Conservation (phyloP, 1,140 invertebrate genomes). For the Drosophila quadrilineata region DNA sequence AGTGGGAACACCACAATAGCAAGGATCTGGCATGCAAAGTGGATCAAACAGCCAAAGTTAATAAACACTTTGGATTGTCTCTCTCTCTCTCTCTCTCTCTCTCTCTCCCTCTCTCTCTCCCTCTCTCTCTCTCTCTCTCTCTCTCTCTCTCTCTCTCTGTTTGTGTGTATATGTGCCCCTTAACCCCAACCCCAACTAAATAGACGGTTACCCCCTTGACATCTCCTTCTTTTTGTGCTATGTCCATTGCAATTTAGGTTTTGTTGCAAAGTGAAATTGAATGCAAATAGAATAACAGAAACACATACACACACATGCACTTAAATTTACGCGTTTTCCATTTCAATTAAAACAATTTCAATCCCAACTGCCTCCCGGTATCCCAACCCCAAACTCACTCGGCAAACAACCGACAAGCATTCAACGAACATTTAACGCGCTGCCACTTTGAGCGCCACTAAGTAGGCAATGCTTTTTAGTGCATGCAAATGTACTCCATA, state of each 20-base stretch:
- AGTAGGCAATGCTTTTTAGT: slow-evolving; percentile 59
- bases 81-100: background rate
- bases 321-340: slow-evolving; percentile 76
- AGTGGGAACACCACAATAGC: slow-evolving; percentile 19
- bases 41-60: slow-evolving; percentile 78
- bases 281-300: slow-evolving; percentile 73
- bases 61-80: slow-evolving; percentile 65
- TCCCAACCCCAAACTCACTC: no score
- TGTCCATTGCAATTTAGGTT: slow-evolving; percentile 73
- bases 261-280: slow-evolving; percentile 74
- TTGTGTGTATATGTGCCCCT: background rate
- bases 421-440: slow-evolving; percentile 48
- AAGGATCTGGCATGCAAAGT: slow-evolving; percentile 55
- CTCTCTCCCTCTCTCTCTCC: background rate
- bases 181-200: no score
- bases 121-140: background rate
- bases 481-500: slow-evolving; percentile 59
- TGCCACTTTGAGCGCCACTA: slow-evolving; percentile 52
- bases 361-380: slow-evolving; percentile 1
- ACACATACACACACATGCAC: slow-evolving; percentile 37
- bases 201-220: background rate
- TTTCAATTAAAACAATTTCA: slow-evolving; percentile 76
- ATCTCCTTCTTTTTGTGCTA: slow-evolving; percentile 41
- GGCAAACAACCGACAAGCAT: no score
- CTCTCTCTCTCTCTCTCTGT: background rate